A percentile compares a stretch with the other conserved stretches of the same genome.
These are phyloP conservation scores for Mohoua ochrocephala DNA, from an alignment of 2,113 vertebrate species.

Conservation along the genomic window DNA sequence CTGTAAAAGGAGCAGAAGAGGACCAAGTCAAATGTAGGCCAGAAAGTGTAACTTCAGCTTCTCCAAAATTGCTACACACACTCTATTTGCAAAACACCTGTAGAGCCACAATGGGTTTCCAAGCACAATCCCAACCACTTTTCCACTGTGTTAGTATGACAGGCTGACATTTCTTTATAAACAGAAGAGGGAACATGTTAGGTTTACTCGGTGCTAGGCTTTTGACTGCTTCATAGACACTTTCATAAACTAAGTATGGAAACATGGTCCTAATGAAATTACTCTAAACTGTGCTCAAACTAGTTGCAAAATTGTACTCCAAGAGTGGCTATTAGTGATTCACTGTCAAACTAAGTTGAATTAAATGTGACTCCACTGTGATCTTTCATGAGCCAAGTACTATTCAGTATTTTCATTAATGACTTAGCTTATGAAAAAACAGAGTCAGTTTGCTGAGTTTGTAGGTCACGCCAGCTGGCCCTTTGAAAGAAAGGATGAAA, in stretches of 20 bases:
- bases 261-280: neutral
- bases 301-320: neutral
- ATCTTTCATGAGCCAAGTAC: neutral
- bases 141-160: neutral
- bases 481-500: neutral
- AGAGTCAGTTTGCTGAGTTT: neutral
- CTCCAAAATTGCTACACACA: neutral
- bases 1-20: neutral
- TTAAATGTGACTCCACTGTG: neutral
- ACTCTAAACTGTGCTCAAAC: neutral
- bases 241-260: neutral
- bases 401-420: neutral
- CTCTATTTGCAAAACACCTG: neutral
- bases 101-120: neutral
- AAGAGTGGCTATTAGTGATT: neutral
- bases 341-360: neutral
- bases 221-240: neutral
- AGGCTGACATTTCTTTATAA: neutral
- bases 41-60: neutral
- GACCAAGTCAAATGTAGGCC: neutral
- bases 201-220: neutral
- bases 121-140: neutral
- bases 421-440: neutral
- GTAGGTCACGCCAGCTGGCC: neutral
- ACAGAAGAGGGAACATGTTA: neutral